Conservation (phyloP, 2,113 vertebrate species). For the Odocoileus hemionus region DNA sequence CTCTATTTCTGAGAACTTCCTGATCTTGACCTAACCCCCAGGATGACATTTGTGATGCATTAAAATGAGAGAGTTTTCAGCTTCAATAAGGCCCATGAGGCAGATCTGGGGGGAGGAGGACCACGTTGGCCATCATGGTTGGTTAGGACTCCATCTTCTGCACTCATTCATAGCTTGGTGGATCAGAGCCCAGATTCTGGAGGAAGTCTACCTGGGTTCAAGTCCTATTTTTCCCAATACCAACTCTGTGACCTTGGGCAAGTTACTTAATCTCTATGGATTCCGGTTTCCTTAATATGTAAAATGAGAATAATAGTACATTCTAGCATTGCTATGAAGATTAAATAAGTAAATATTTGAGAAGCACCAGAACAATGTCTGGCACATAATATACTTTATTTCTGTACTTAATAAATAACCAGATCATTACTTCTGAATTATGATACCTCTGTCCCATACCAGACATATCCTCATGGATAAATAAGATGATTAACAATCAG, state of each 20-base stretch:
- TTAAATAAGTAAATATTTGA: neutral
- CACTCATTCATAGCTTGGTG: neutral
- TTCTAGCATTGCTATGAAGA: neutral
- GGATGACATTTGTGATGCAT: neutral
- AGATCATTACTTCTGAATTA: neutral
- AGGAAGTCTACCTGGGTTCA: neutral
- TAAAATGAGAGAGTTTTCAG: neutral
- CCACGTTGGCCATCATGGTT: neutral
- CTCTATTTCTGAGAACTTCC: neutral
- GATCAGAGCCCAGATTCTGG: neutral
- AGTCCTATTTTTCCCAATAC: neutral
- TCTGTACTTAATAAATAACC: neutral
- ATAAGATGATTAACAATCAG: neutral
- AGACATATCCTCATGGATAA: neutral
- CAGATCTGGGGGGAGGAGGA: neutral
- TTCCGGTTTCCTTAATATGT: neutral
- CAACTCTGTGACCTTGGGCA: neutral
- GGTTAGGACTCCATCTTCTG: neutral
- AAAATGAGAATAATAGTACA: neutral
- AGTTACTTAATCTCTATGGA: neutral
- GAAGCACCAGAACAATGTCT: neutral
- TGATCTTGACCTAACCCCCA: neutral
- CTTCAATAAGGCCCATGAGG: neutral
- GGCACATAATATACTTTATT: neutral
- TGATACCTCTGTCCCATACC: neutral